Conservation (phyloP, 2,113 vertebrate species). For the Atlantisia rogersi region DNA sequence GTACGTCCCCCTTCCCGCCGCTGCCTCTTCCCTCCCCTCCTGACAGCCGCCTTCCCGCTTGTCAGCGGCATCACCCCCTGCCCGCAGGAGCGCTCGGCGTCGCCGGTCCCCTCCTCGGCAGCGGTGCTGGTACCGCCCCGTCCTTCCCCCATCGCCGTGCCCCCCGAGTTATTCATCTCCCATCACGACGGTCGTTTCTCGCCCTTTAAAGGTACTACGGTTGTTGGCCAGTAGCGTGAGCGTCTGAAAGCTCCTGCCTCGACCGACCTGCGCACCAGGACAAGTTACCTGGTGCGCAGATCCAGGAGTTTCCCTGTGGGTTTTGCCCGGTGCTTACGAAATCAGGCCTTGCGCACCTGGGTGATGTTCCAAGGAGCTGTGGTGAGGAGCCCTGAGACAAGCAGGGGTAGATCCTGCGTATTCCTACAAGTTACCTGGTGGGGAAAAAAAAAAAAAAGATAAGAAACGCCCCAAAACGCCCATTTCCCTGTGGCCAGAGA, state of each 20-base stretch:
- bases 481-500: fast-evolving
- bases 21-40: neutral
- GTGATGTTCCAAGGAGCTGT: fast-evolving
- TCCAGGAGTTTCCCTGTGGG: neutral
- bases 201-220: neutral
- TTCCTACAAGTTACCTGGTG: neutral
- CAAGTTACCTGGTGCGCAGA: neutral
- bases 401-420: neutral
- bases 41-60: neutral
- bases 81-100: neutral
- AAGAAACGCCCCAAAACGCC: neutral
- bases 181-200: fast-evolving
- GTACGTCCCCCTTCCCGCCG: neutral
- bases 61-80: neutral
- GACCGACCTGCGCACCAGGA: neutral
- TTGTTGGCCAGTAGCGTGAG: neutral
- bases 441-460: neutral
- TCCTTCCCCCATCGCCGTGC: neutral
- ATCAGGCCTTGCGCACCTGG: neutral
- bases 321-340: neutral
- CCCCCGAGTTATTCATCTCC: neutral
- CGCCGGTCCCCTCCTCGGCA: neutral
- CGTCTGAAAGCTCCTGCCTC: neutral
- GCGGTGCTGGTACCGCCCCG: neutral
- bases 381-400: neutral